Evolutionary conservation across 2,113 vertebrate genomes (phyloP).

Genomic region (Varanus salvator): DNA sequence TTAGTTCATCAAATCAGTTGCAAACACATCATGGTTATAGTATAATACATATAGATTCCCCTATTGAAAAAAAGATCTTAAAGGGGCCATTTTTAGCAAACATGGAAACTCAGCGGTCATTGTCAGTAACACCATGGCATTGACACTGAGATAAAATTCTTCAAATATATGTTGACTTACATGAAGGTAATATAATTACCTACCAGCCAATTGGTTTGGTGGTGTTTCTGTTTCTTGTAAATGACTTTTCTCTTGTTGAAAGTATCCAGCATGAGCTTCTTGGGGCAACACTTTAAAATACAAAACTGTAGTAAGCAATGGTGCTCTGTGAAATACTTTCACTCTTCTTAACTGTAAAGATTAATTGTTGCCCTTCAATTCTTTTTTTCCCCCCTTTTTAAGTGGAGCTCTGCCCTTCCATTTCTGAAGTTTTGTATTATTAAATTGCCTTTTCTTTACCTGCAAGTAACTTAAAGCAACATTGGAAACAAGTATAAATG

Average conservation of each 20-base stretch:
- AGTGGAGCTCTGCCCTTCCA: background rate
- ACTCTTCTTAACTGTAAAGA: background rate
- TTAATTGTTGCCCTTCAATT: background rate
- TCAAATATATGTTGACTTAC: slow-evolving; percentile 23
- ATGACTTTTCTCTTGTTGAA: slow-evolving; percentile 77
- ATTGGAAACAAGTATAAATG: background rate
- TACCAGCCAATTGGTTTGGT: slow-evolving; percentile 81
- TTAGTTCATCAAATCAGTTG: background rate
- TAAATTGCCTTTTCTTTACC: background rate
- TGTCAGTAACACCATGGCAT: background rate
- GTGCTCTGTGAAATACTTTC: background rate
- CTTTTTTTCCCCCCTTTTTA: background rate
- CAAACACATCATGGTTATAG: background rate
- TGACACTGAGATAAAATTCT: slow-evolving; percentile 1
- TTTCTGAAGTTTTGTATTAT: background rate
- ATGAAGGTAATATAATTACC: slow-evolving; percentile 41
- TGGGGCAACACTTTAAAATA: slow-evolving; percentile 70
- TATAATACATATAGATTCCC: background rate
- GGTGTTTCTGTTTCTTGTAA: slow-evolving; percentile 67
- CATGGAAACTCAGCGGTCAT: background rate
- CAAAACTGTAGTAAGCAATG: slow-evolving; percentile 1
- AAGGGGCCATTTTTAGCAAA: background rate
- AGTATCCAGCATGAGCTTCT: slow-evolving; percentile 84
- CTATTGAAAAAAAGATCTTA: background rate
- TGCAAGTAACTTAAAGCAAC: background rate